phyloP scores from a whole-genome alignment of 2,113 vertebrate species.

The Lycocorax pyrrhopterus region DNA sequence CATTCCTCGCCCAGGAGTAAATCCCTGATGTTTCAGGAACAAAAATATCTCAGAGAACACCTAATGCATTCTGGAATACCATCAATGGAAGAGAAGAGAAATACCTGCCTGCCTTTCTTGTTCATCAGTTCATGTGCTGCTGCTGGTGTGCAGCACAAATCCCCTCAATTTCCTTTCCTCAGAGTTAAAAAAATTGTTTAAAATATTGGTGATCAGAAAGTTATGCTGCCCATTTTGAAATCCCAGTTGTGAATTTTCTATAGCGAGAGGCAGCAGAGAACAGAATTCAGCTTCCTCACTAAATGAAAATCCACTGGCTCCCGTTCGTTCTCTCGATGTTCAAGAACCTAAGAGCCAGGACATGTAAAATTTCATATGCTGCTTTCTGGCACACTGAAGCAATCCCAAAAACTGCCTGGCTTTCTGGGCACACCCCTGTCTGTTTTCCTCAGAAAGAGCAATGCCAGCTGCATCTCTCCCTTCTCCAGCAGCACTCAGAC shows the following conservation, averaged over 20 bases:
- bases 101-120: not conserved
- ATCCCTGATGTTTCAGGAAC: not conserved
- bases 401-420: not conserved
- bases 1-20: not conserved
- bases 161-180: not conserved
- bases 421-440: not conserved
- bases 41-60: not conserved
- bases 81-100: not conserved
- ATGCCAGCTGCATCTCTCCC: not conserved
- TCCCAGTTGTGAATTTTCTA: not conserved
- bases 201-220: not conserved
- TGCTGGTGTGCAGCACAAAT: rapidly evolving
- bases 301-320: not conserved
- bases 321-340: rapidly evolving
- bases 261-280: not conserved
- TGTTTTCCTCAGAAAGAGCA: not conserved
- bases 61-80: not conserved
- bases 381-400: not conserved
- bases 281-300: not conserved
- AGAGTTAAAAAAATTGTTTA: not conserved
- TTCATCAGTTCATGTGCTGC: not conserved
- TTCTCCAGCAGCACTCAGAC: not conserved
- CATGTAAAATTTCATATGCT: not conserved
- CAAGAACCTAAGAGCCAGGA: not conserved
- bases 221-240: not conserved